Conservation (phyloP, 2,113 vertebrate species). For the Melanotaenia duboulayi region DNA sequence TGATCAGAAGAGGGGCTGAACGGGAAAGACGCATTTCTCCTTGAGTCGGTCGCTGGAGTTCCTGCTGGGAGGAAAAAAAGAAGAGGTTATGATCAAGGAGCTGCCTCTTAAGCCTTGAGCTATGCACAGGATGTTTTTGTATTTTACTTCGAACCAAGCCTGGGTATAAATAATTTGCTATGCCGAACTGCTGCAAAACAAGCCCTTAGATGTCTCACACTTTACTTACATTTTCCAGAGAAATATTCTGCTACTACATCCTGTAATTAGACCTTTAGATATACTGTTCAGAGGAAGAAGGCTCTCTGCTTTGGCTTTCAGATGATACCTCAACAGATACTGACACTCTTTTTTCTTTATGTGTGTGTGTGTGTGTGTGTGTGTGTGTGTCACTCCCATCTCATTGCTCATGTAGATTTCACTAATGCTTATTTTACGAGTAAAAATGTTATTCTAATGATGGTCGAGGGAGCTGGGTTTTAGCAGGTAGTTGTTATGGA, state of each 20-base stretch:
- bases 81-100: conserved; percentile 69
- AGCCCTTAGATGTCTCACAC: conserved; percentile 18
- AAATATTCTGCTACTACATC: conserved; percentile 4
- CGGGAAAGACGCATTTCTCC: conserved; percentile 56
- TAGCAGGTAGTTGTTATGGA: conserved; percentile 84
- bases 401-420: conserved; percentile 72
- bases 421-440: conserved; percentile 74
- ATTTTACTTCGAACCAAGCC: conserved; percentile 15
- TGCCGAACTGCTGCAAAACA: conserved; percentile 37
- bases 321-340: conserved; percentile 41
- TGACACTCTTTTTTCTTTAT: conserved; percentile 7
- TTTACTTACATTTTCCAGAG: conserved; percentile 17
- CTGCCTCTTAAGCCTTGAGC: conserved; percentile 53
- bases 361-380: background rate
- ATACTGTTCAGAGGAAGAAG: conserved; percentile 3
- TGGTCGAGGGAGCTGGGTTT: conserved; percentile 70
- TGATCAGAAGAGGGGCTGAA: conserved; percentile 67
- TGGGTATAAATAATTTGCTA: conserved; percentile 34
- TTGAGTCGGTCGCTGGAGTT: conserved; percentile 50
- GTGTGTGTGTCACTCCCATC: conserved; percentile 43
- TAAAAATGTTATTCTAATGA: conserved; percentile 79
- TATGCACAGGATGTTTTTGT: conserved; percentile 36
- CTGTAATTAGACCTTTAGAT: conserved; percentile 50
- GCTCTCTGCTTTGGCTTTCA: conserved; percentile 27
- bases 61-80: conserved; percentile 64